Evolutionary conservation across 2,113 vertebrate species (phyloP).

Genomic region (Poeciliopsis retropinna): DNA sequence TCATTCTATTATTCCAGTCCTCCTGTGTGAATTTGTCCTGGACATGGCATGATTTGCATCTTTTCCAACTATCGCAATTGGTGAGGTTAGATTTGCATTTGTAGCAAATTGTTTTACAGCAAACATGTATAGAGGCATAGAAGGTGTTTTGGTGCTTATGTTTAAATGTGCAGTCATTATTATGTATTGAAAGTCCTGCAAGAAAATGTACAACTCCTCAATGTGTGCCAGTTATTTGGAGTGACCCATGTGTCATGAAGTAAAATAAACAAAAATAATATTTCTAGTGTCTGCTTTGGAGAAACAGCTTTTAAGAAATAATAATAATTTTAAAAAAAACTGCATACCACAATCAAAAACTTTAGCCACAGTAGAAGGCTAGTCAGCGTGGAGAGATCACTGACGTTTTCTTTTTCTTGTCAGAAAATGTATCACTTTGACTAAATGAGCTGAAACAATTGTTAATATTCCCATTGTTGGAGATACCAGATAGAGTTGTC

Average conservation of each 20-base stretch:
- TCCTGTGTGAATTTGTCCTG: conserved; percentile 15
- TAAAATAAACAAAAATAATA: conserved; percentile 31
- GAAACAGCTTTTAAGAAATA: conserved; percentile 53
- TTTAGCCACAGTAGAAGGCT: not conserved
- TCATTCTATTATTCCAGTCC: conserved; percentile 35
- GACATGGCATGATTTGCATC: conserved; percentile 27
- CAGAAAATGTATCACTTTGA: not conserved
- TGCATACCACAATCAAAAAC: conserved; percentile 12
- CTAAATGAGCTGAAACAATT: too few species aligned
- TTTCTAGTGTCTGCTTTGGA: conserved; percentile 28
- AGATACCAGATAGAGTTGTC: not conserved
- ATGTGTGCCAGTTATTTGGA: conserved; percentile 38
- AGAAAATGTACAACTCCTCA: conserved; percentile 17
- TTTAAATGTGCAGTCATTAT: conserved; percentile 14
- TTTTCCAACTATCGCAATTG: conserved; percentile 24
- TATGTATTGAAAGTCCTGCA: conserved; percentile 5
- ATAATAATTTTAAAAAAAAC: conserved; percentile 5
- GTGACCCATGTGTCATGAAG: conserved; percentile 23
- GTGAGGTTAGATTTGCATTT: conserved; percentile 39
- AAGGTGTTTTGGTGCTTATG: conserved; percentile 14
- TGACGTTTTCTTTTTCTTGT: not conserved
- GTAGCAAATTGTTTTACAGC: conserved; percentile 24
- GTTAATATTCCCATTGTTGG: too few species aligned
- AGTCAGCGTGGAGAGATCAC: conserved; percentile 1
- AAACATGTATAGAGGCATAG: conserved; percentile 13